A percentile compares a stretch with the other conserved stretches of the same genome.
Evolutionary conservation across 2,888 invertebrate species (phyloP).

Genomic region (Balanococcus diminutus): DNA sequence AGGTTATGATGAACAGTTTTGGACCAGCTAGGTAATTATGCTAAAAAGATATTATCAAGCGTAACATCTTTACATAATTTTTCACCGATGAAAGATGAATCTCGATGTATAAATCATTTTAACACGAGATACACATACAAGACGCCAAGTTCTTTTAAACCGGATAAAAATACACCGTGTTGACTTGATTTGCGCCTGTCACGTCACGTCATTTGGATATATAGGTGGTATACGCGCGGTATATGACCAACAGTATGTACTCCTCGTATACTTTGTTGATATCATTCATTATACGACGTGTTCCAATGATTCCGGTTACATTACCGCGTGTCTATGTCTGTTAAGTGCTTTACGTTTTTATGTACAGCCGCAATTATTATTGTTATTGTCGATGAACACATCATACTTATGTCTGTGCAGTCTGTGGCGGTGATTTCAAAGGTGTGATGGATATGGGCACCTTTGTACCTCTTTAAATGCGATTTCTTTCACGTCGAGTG

Average conservation of each 20-base stretch:
- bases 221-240: neutral
- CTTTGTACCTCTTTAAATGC: neutral
- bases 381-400: neutral
- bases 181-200: neutral
- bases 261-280: neutral
- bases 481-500: neutral
- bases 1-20: neutral
- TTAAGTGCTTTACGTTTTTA: neutral
- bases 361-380: neutral
- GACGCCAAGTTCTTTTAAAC: neutral
- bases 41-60: neutral
- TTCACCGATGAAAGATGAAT: neutral
- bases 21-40: neutral
- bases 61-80: constrained; percentile 3
- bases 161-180: neutral
- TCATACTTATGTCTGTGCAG: neutral
- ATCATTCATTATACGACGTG: neutral
- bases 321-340: too few relatives aligned
- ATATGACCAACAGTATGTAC: neutral
- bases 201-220: neutral
- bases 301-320: neutral
- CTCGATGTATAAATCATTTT: neutral
- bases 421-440: neutral
- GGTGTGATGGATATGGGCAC: neutral
- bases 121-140: neutral